Conservation (phyloP, 1,140 invertebrate species). For the Eumaeus atala region DNA sequence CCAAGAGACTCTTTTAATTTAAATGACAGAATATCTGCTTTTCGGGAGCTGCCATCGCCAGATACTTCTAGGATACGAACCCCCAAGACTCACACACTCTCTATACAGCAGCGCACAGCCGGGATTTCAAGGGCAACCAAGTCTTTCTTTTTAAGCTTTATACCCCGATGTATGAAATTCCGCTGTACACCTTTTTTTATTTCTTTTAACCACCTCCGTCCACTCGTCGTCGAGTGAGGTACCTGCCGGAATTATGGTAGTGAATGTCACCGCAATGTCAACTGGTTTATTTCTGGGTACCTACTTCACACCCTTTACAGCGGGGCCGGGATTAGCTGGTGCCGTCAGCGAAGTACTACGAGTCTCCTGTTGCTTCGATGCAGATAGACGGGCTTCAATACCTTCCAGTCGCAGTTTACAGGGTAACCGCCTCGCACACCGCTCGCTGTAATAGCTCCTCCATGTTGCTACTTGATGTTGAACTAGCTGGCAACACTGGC, state of each 20-base stretch:
- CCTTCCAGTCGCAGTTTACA: background rate
- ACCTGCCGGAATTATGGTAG: background rate
- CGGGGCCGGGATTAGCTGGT: background rate
- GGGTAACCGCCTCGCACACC: background rate
- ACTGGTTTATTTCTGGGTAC: too few species aligned
- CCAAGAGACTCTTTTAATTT: conserved; percentile 4
- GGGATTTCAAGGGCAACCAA: background rate
- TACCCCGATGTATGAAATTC: background rate
- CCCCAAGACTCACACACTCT: too few species aligned
- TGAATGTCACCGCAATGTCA: background rate
- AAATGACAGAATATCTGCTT: conserved; percentile 19
- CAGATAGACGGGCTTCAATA: conserved; percentile 1
- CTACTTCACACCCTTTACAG: background rate
- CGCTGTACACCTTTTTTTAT: background rate
- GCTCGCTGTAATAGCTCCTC: conserved; percentile 4
- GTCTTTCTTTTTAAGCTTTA: conserved; percentile 9
- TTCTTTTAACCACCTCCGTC: too few species aligned
- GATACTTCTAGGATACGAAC: conserved; percentile 19
- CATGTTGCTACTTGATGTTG: too few species aligned
- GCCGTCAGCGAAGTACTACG: background rate
- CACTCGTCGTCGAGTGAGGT: background rate
- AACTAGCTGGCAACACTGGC: too few species aligned
- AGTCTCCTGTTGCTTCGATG: background rate
- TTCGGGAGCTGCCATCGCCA: background rate
- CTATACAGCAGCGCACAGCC: conserved; percentile 7